Evolutionary conservation across 1,140 invertebrate species (phyloP).

Genomic region (Anagrus nilaparvatae): DNA sequence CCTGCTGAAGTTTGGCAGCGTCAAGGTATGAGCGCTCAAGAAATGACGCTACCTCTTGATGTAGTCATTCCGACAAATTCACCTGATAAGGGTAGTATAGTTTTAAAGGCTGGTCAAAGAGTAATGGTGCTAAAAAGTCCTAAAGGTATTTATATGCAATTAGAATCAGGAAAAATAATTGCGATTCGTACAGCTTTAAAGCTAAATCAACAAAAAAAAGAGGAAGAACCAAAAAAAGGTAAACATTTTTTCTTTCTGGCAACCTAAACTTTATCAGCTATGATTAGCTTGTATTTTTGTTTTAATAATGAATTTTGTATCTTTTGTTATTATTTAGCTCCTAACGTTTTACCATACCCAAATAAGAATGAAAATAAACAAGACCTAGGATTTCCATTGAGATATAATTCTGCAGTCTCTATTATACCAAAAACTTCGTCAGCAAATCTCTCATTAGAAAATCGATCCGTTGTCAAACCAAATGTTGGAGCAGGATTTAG

Average conservation of each 20-base stretch:
- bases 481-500: slow-evolving; percentile 31
- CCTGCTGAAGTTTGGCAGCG: slow-evolving; percentile 79
- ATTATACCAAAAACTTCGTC: slow-evolving; percentile 49
- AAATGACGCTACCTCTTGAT: slow-evolving; percentile 83
- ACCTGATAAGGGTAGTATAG: slow-evolving; percentile 74
- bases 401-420: slow-evolving; percentile 57
- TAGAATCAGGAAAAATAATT: slow-evolving; percentile 92
- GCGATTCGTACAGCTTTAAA: slow-evolving; percentile 78
- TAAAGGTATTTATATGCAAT: slow-evolving; percentile 91
- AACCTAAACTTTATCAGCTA: too few species aligned
- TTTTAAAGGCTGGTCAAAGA: slow-evolving; percentile 83
- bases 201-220: slow-evolving; percentile 52
- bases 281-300: too few species aligned
- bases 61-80: slow-evolving; percentile 88
- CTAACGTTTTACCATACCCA: too few species aligned
- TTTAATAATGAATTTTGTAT: too few species aligned
- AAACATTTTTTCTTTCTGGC: too few species aligned
- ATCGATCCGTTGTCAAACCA: slow-evolving; percentile 19
- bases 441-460: slow-evolving; percentile 2
- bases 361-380: too few species aligned
- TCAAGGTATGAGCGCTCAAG: slow-evolving; percentile 89
- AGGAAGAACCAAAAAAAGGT: slow-evolving; percentile 47
- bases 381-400: slow-evolving; percentile 45
- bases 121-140: slow-evolving; percentile 90
- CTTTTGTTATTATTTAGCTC: too few species aligned